Conservation (phyloP, 2,113 vertebrate species). For the Accipiter cooperii region DNA sequence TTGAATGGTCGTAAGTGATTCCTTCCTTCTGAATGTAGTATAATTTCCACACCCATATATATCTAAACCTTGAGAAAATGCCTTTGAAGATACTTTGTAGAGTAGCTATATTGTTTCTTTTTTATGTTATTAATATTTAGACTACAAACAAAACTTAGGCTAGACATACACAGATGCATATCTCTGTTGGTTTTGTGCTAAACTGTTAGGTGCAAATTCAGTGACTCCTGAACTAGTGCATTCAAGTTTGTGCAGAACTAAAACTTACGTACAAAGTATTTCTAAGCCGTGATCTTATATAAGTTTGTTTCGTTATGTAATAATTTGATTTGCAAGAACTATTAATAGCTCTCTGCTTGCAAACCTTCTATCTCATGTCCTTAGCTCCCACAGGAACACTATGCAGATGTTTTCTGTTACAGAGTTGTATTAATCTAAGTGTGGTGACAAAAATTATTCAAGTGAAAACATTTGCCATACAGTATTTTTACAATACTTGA, state of each 20-base stretch:
- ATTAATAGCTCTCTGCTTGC: not conserved
- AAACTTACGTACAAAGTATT: not conserved
- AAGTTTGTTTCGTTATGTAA: not conserved
- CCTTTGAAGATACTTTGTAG: not conserved
- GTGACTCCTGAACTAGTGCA: not conserved
- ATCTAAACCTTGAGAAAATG: not conserved
- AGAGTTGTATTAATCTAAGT: not conserved
- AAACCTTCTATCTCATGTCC: not conserved
- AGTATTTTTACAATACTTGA: not conserved
- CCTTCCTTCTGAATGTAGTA: not conserved
- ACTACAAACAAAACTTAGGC: not conserved
- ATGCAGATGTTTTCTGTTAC: not conserved
- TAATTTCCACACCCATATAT: accelerated
- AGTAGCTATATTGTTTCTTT: not conserved
- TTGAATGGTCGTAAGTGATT: not conserved
- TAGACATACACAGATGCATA: not conserved
- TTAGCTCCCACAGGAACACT: not conserved
- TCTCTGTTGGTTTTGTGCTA: not conserved
- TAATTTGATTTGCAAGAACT: not conserved
- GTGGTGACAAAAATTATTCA: not conserved
- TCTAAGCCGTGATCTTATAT: not conserved
- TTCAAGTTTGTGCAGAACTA: not conserved
- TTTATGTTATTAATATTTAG: not conserved
- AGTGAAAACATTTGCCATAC: not conserved
- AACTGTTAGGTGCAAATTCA: not conserved